Base-by-base conservation (phyloP, 2,797 vertebrate species). In the Cercopithecus neglectus region DNA sequence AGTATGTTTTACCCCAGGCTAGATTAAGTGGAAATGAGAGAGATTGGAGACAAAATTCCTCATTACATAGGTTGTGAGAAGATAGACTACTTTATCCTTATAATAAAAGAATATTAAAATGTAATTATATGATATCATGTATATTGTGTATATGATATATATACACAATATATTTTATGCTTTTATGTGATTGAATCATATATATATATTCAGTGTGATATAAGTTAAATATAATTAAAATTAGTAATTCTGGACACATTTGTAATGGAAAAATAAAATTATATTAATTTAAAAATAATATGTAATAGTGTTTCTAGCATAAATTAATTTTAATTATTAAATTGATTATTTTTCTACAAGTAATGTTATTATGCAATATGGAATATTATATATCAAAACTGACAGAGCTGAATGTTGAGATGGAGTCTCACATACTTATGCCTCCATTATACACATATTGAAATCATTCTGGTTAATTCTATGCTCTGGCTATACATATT, bases 381-480 rank as follows among this genome's bases (percentile, higher is more conserved):
- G 8, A 78, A 89, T 17, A 5, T 2, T 10, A 59, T 48, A 3
- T 44, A 36, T 17, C 17, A 36, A 89, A 55, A 64, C 12, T 11
- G 1, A 24, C 61, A 61, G 57, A 98, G 8, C 36, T 86, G 78
- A 98, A 93, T 88, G 48, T 84, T 92, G 33, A 96, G 7, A 86
- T 85, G 95, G 81, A 79, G 1, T 6, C 30, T 95, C 97, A 80
- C 92, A 89, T 75, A 74, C n/a, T 70, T 70, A 10, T 0, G 70
- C 86, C 89, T 36, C n/a, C 81, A 2, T 86, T 97, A 67, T 13
- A 98, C 94, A 97, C 85, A 96, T 97, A 90, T 72, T 97, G 87
- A 92, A 98, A 94, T 92, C 57, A 90, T 53, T 82, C 91, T 72
- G 86, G 80, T 84, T 98, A 96, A 94, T 98, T 97, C 95, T 92